Evolutionary conservation across 2,888 invertebrate species (phyloP), one percentile per base, ranked within the genome.

Genomic region (Bedellia somnulentella): DNA sequence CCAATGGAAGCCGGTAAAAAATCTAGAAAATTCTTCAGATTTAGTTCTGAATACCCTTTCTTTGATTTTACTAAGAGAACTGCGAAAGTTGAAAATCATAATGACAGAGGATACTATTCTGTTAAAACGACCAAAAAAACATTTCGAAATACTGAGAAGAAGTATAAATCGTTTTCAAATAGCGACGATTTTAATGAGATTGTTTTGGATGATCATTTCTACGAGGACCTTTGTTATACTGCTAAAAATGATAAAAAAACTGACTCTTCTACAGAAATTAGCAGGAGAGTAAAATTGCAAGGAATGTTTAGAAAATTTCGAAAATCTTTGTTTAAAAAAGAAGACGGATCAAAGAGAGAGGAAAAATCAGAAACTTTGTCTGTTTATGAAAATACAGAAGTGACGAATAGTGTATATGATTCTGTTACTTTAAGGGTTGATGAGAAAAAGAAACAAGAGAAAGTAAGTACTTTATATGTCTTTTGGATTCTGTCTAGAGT

Each of bases 31-130:
- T 41, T 63, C 14, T 70, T 68, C 23, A 46, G 67, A 34, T 34
- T 75, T n/a, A 71, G 66, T 32, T 70, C 68, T 24, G 73, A 73
- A 17, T 70, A 71, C 26, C 73, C 75, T 2, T 50, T 58, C 25
- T 63, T 71, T 13, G 61, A 68, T 36, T 35, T 63, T 11, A 56
- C 56, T 9, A 35, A 29, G 5, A 54, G 54, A 39, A 55, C 55
- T 33, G 53, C 60, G 0, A 68, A 52, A 42, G 51, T 49, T 27
- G 66, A 62, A 31, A 52, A 46, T 12, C 42, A 45, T 18, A 53
- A 52, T 13, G 71, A 75, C 15, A 52, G 63, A 52, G 71, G 71
- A 0, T 75, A 75, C 24, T 75, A 73, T 43, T 55, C 60, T 0
- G 56, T 73, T 31, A 68, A 68, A 39, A 58, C 56, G 9, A 62